Evolutionary conservation across 2,888 invertebrate species (phyloP).

Genomic region (Leucophenga maculata): DNA sequence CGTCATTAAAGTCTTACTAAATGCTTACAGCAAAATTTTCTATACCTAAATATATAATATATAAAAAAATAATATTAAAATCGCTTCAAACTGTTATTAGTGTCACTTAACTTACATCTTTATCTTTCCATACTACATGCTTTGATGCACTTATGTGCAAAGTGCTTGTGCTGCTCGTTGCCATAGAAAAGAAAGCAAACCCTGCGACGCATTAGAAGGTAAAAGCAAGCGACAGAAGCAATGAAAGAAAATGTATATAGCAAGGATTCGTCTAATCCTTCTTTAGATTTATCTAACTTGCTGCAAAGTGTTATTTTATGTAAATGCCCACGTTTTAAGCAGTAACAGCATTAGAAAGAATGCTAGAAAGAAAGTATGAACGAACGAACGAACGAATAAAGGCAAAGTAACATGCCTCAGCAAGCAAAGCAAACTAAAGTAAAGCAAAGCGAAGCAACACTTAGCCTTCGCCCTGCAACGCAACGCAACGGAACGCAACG

Average conservation of each 20-base stretch:
- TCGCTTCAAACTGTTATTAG: too few species aligned
- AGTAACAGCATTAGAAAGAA: constrained; percentile 10
- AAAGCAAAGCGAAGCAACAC: constrained; percentile 11
- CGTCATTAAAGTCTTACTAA: too few species aligned
- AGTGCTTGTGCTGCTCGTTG: too few species aligned
- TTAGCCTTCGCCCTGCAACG: constrained; percentile 13
- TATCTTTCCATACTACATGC: too few species aligned
- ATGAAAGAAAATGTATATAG: constrained; percentile 14
- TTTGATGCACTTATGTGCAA: too few species aligned
- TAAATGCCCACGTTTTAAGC: constrained; percentile 25
- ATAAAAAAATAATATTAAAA: too few species aligned
- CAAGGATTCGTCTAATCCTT: constrained; percentile 29
- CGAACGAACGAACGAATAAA: not conserved
- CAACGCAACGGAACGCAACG: too few species aligned
- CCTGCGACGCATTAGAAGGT: too few species aligned
- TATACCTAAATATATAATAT: too few species aligned
- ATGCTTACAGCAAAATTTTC: too few species aligned
- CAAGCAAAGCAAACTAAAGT: not conserved
- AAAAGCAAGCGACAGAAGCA: not conserved
- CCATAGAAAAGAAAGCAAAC: not conserved
- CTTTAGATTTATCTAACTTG: constrained; percentile 33
- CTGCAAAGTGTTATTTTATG: constrained; percentile 34
- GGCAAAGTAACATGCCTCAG: not conserved
- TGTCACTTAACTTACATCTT: too few species aligned
- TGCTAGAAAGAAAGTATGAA: not conserved